Conservation (phyloP, 2,113 vertebrate genomes). For the Gulo gulo region DNA sequence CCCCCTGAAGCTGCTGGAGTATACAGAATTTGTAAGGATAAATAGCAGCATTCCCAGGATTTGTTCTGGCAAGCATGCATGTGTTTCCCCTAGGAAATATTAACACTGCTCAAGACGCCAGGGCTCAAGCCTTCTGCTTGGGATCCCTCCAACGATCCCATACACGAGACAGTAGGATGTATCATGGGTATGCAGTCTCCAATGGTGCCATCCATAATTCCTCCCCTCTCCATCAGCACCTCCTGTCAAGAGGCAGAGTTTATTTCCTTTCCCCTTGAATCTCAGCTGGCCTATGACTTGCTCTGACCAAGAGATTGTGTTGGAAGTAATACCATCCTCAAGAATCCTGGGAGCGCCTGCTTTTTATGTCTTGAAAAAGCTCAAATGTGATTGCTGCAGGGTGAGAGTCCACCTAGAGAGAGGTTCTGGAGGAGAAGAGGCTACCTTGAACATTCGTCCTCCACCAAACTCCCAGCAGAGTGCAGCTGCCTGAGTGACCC, state of each 20-base stretch:
- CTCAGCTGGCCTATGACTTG: not conserved
- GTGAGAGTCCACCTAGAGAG: not conserved
- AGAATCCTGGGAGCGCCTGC: not conserved
- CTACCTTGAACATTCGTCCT: not conserved
- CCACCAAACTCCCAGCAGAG: not conserved
- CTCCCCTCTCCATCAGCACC: not conserved
- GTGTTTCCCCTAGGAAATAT: not conserved
- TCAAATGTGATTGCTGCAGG: not conserved
- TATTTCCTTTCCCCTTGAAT: not conserved
- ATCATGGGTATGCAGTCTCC: not conserved
- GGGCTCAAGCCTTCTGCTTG: not conserved
- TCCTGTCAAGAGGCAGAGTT: not conserved
- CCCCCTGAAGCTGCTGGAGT: not conserved
- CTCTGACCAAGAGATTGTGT: not conserved
- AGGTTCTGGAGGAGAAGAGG: not conserved
- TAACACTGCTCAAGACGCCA: not conserved
- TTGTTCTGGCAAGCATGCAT: not conserved
- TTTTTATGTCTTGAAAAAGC: not conserved
- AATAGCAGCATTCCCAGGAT: not conserved
- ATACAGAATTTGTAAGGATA: not conserved
- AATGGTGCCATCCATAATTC: not conserved
- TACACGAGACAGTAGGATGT: not conserved
- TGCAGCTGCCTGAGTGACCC: not conserved
- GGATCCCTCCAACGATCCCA: not conserved
- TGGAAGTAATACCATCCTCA: not conserved